Evolutionary conservation across 1,140 invertebrate genomes (phyloP).

Genomic region (Papilio polytes): DNA sequence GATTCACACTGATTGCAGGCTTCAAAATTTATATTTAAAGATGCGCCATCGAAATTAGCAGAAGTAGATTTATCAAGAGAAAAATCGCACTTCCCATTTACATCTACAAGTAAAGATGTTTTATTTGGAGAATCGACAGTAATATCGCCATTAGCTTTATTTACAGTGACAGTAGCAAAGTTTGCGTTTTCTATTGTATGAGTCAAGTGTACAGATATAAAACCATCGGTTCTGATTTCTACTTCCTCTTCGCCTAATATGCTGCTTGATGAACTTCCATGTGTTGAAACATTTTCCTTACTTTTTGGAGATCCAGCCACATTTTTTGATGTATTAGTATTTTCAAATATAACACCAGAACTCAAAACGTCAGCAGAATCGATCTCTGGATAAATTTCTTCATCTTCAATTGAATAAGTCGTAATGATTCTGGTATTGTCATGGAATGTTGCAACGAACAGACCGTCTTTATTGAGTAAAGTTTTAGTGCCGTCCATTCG

Average conservation of each 20-base stretch:
- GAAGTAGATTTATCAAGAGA: slow-evolving; percentile 58
- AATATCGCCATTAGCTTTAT: slow-evolving; percentile 69
- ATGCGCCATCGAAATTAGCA: slow-evolving; percentile 64
- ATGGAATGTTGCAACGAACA: slow-evolving; percentile 75
- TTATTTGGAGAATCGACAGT: slow-evolving; percentile 68
- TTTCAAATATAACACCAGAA: slow-evolving; percentile 53
- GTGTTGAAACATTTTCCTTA: slow-evolving; percentile 36
- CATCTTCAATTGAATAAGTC: slow-evolving; percentile 72
- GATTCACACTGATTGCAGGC: slow-evolving; percentile 62
- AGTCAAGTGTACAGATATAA: slow-evolving; percentile 80
- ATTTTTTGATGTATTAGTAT: slow-evolving; percentile 51
- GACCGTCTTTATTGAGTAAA: slow-evolving; percentile 81
- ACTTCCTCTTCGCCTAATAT: slow-evolving; percentile 47
- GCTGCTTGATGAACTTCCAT: slow-evolving; percentile 44
- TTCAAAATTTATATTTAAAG: slow-evolving; percentile 60
- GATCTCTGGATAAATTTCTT: slow-evolving; percentile 72
- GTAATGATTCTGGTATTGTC: slow-evolving; percentile 83
- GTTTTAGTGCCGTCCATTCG: slow-evolving; percentile 83
- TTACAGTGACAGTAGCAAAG: slow-evolving; percentile 81
- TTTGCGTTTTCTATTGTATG: slow-evolving; percentile 83
- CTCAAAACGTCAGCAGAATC: slow-evolving; percentile 61
- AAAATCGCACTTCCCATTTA: slow-evolving; percentile 64
- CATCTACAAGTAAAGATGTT: slow-evolving; percentile 57
- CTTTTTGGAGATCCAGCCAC: slow-evolving; percentile 59
- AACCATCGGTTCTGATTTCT: slow-evolving; percentile 66